Evolutionary conservation across 2,888 invertebrate genomes (phyloP), one percentile per base, ranked within the genome.

Genomic region (Scaptomyza cyrtandrae): DNA sequence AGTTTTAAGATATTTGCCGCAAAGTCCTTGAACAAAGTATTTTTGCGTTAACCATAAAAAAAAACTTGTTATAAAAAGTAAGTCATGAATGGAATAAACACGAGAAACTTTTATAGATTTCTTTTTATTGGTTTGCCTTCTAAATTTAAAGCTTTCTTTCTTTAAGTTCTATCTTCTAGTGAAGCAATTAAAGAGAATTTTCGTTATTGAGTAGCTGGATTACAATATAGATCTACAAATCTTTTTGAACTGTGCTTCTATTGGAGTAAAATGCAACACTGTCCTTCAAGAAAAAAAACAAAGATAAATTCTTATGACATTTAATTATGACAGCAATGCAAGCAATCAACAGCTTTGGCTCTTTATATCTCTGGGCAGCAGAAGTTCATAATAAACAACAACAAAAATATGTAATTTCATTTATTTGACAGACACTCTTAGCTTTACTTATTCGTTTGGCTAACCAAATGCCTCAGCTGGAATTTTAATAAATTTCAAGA

Each of bases 401-500:
- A 16, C 10, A 16, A 44, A 19, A 19, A 50, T 37, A 19, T 39
- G 6, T 55, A 14, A 66, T 61, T 57, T 29, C 3, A 37, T 50
- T 66, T 46, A 14, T 27, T 19, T 27, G 60, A 6, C 24, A 19
- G 53, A 13, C 55, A 29, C 9, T 37, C 44, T 50, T 39, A 14
- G n/a, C 41, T 57, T 53, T 19, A 14, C n/a, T 46, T 53, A 48
- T 19, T 16, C 5, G 1, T 31, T 50, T 19, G 16, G 14, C 7
- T 33, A 19, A 24, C 46, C 39, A 41, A 27, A 71, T 58, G 49
- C 55, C 48, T 43, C 48, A 39, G 27, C 49, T 58, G 70, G 75
- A 74, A 74, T 74, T 70, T 52, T 52, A 74, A 75, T 75, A 65
- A 70, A 65, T 55, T 50, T 44, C 45, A 43, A 55, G 57, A 63